Percentiles rank a stretch among this genome's conserved stretches.
phyloP scores from a whole-genome alignment of 1,140 invertebrate genomes.

The Ericerus pela region DNA sequence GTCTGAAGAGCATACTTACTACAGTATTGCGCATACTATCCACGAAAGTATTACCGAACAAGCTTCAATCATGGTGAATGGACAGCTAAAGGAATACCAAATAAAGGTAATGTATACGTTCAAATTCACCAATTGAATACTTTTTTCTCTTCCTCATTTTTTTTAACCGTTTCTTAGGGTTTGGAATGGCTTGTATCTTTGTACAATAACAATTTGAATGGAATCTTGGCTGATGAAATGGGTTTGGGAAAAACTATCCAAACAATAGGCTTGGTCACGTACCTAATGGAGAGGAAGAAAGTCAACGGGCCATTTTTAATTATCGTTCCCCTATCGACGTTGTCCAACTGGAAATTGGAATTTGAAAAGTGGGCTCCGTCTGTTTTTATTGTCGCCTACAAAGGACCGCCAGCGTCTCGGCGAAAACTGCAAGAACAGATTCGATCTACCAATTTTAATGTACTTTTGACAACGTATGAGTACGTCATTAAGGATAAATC shows the following conservation, averaged over 20 bases:
- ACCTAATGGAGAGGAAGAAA: slow-evolving; percentile 97
- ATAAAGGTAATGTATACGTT: slow-evolving; percentile 57
- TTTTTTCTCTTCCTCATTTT: background rate
- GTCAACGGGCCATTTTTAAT: slow-evolving; percentile 94
- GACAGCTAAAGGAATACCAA: slow-evolving; percentile 88
- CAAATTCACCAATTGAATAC: no score
- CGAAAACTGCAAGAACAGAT: slow-evolving; percentile 75
- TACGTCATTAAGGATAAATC: slow-evolving; percentile 97
- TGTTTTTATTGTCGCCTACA: slow-evolving; percentile 85
- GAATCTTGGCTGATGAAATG: slow-evolving; percentile 93
- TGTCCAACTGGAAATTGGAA: slow-evolving; percentile 97
- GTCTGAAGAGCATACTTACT: slow-evolving; percentile 74
- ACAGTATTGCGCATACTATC: slow-evolving; percentile 85
- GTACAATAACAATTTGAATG: slow-evolving; percentile 97
- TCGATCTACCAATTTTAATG: slow-evolving; percentile 88
- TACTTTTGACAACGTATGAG: slow-evolving; percentile 94
- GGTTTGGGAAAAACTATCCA: slow-evolving; percentile 96
- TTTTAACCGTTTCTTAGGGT: slow-evolving; percentile 35
- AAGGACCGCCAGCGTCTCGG: slow-evolving; percentile 76
- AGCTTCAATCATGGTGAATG: slow-evolving; percentile 82
- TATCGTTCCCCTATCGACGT: slow-evolving; percentile 91
- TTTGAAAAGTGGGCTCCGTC: slow-evolving; percentile 98
- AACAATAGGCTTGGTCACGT: slow-evolving; percentile 87
- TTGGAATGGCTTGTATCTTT: slow-evolving; percentile 96
- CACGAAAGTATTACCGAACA: slow-evolving; percentile 84